Evolutionary conservation across 2,888 invertebrate genomes (phyloP), one percentile per base, ranked within the genome.

Genomic region (Dexiosoma caninum): DNA sequence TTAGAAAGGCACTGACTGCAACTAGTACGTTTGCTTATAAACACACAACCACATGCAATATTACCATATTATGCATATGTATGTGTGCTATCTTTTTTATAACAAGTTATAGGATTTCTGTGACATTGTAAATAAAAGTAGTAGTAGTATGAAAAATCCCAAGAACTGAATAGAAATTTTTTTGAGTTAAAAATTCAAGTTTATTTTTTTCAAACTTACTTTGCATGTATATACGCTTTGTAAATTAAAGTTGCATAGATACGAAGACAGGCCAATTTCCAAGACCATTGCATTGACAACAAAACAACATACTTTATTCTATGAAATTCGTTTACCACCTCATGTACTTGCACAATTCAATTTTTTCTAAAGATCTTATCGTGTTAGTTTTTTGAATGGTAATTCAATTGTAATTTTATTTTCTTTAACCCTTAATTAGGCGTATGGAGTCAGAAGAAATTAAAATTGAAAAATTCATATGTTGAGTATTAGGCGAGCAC

Each of bases 231-330:
- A 51, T 5, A 14, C 7, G 35, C 7, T n/a, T 14, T n/a, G n/a
- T 59, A 64, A 64, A 62, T 53, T 57, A 69, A 69, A 72, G 69
- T 57, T 62, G 16, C 57, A 77, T 37, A 77, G 77, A 77, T 78
- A 81, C 69, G 70, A 74, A 70, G 74, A 70, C 76, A 72, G 72
- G 62, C 81, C 81, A 81, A 81, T 81, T 81, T 81, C 55, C 27
- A 60, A 77, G 66, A 66, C 78, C 64, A 81, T 71, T 57, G 55
- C 49, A 62, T 42, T 75, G 67, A 82, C 37, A 37, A 66, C 62
- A 72, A 76, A 76, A 66, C 77, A 76, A 79, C 69, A 79, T 77
- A 53, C 37, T 77, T 51, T 53, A 44, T 71, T 44, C 46, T 75
- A 30, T 55, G n/a, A 21, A 44, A 55, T 57, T 23, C 40, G 37